Percentiles rank a stretch among this genome's conserved stretches.
These are phyloP conservation scores for Lepidocyrtinus sp. DNA, from an alignment of 2,888 invertebrate species.

Conservation along the genomic window DNA sequence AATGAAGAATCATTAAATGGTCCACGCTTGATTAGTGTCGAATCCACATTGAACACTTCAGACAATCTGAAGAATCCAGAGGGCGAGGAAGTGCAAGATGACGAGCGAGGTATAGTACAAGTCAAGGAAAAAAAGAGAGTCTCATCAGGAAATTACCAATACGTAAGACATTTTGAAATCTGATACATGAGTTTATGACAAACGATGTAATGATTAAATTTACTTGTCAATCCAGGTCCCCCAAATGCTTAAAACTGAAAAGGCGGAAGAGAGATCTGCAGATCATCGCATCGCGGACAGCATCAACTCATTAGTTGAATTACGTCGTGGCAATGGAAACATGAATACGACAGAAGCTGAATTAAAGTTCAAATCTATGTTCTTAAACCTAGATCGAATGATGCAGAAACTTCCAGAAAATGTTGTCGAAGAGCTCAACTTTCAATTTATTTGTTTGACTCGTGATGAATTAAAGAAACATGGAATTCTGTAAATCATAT, in stretches of 20 bases:
- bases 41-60: no score
- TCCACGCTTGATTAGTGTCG: no score
- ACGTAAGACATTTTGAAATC: neutral
- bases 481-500: no score
- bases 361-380: constrained; percentile 27
- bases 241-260: neutral
- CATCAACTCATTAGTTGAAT: neutral
- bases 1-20: neutral
- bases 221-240: neutral
- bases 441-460: constrained; percentile 19
- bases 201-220: neutral
- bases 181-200: neutral
- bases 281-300: neutral
- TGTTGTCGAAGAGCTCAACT: constrained; percentile 41
- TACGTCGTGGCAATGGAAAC: neutral
- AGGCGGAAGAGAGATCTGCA: no score
- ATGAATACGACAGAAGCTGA: neutral
- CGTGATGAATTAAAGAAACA: constrained; percentile 22
- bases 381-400: constrained; percentile 45
- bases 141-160: no score
- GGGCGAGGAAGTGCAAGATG: neutral
- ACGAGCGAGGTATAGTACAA: neutral
- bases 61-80: no score
- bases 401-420: constrained; percentile 22
- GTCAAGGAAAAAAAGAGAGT: no score